Evolutionary conservation across 2,797 vertebrate genomes (phyloP).

Genomic region (Chiloscyllium punctatum): DNA sequence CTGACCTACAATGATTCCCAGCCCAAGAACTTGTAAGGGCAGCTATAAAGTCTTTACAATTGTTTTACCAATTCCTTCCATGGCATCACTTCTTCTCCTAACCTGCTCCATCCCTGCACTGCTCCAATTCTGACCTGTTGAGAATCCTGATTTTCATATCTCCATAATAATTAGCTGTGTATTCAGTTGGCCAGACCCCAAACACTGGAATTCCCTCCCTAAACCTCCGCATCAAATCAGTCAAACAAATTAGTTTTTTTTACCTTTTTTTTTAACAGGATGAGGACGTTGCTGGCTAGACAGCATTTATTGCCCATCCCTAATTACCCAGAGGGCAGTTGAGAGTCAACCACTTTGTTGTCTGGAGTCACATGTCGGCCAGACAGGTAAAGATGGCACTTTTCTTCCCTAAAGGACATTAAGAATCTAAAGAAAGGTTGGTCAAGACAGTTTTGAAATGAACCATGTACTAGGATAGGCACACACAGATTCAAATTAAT

Average conservation of each 20-base stretch:
- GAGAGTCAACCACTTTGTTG: too few species aligned
- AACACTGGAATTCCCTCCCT: not conserved
- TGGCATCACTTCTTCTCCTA: not conserved
- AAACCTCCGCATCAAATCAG: too few species aligned
- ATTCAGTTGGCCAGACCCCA: not conserved
- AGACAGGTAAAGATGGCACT: too few species aligned
- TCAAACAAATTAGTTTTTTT: not conserved
- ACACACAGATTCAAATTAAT: not conserved
- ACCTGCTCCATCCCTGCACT: not conserved
- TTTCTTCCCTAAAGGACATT: too few species aligned
- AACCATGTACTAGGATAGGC: not conserved
- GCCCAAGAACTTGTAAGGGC: too few species aligned
- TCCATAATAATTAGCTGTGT: not conserved
- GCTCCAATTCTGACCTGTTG: not conserved
- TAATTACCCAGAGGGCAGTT: too few species aligned
- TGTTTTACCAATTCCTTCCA: not conserved
- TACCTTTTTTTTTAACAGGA: too few species aligned
- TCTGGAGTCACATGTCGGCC: too few species aligned
- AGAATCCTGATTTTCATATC: not conserved
- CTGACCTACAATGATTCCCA: not conserved
- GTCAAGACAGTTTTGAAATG: not conserved
- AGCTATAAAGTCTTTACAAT: not conserved
- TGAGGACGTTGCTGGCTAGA: too few species aligned
- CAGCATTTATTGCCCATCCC: too few species aligned
- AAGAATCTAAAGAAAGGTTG: not conserved